phyloP scores from a whole-genome alignment of 2,797 vertebrate species.

The Paedocypris micromegethes region DNA sequence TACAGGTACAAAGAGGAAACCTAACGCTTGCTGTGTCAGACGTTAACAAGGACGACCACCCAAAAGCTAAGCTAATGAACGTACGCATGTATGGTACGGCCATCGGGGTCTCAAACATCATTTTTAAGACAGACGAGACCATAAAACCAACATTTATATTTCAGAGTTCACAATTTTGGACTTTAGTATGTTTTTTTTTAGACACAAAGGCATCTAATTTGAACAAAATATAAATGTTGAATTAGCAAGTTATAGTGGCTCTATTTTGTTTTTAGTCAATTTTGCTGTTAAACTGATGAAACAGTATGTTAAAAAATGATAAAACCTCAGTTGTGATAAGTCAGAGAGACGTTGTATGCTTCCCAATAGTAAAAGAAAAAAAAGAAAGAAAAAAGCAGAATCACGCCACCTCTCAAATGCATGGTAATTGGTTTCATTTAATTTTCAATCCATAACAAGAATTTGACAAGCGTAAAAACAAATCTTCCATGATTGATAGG shows the following conservation, averaged over 20 bases:
- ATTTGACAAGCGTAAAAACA: conserved; percentile 26
- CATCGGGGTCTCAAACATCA: neutral
- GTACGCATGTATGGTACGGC: no score
- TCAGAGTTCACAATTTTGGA: no score
- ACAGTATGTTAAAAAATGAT: neutral
- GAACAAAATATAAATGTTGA: no score
- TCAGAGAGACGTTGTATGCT: neutral
- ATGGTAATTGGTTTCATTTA: neutral
- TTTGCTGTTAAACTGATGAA: no score
- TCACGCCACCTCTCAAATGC: neutral
- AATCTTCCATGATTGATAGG: conserved; percentile 28
- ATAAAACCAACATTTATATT: no score
- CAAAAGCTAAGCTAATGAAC: conserved; percentile 4
- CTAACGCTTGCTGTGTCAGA: conserved; percentile 15
- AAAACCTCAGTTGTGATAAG: conserved; percentile 10
- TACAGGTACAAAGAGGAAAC: conserved; percentile 26
- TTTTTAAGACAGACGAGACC: no score
- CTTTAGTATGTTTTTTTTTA: no score
- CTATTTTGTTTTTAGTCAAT: no score
- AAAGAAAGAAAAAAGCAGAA: neutral
- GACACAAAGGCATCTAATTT: no score
- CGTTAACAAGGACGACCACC: conserved; percentile 34
- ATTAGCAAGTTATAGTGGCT: no score
- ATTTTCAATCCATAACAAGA: conserved; percentile 1
- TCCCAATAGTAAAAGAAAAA: neutral